Evolutionary conservation across 2,888 invertebrate species (phyloP).

Genomic region (Pherbina coryleti): DNA sequence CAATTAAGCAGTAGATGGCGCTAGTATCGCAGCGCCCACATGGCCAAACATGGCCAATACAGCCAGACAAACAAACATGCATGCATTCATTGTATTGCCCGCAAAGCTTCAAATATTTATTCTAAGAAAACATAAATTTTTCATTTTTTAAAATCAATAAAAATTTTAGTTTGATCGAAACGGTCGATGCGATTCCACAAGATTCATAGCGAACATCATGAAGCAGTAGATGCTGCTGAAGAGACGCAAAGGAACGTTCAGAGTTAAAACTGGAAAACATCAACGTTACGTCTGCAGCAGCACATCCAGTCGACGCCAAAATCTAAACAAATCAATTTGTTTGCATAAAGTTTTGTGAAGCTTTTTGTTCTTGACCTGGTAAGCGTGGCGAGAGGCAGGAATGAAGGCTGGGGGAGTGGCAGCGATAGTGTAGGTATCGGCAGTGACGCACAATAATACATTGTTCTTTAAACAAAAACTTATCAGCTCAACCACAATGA

Average conservation of each 20-base stretch:
- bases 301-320: conserved; percentile 17
- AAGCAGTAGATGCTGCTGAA: neutral
- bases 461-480: no score
- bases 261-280: neutral
- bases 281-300: conserved; percentile 7
- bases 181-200: neutral
- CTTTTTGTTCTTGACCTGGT: neutral
- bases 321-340: conserved; percentile 15
- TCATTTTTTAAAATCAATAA: conserved; percentile 51
- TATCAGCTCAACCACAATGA: neutral
- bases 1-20: conserved; percentile 36
- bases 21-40: conserved; percentile 14
- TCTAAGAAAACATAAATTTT: conserved; percentile 47
- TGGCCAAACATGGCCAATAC: neutral
- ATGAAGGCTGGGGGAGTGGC: no score
- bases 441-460: neutral
- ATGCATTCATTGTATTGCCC: neutral
- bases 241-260: neutral
- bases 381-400: neutral
- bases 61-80: neutral
- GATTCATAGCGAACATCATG: neutral
- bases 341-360: neutral
- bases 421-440: neutral
- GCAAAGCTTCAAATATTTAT: conserved; percentile 26
- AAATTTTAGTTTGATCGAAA: conserved; percentile 28